These are phyloP conservation scores for Circaetus cinerascens DNA, from an alignment of 2,113 vertebrate species.

Conservation along the genomic window DNA sequence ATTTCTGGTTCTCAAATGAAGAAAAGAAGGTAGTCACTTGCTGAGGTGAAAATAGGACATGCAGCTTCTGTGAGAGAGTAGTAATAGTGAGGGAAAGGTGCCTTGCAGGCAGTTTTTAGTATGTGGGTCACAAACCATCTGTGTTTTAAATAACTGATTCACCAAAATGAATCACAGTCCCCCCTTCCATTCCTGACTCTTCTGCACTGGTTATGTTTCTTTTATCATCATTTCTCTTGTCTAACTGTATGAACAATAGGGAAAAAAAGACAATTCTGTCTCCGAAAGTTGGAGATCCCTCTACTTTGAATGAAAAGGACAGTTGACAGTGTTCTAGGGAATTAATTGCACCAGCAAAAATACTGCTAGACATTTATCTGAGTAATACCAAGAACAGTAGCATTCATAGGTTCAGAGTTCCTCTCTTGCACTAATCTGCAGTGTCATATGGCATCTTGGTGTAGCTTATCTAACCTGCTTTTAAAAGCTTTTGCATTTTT, in stretches of 20 bases:
- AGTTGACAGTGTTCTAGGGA: background rate
- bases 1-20: background rate
- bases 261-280: rapidly evolving
- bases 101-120: background rate
- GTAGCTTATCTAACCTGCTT: background rate
- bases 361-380: background rate
- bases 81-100: background rate
- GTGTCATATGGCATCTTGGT: background rate
- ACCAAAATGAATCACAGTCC: background rate
- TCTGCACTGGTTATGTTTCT: background rate
- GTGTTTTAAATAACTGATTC: background rate
- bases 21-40: background rate
- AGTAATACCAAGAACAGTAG: background rate
- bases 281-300: background rate
- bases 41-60: background rate
- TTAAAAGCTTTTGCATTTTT: background rate
- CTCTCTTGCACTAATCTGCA: background rate
- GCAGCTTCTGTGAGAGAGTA: background rate
- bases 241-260: background rate
- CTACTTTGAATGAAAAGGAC: background rate
- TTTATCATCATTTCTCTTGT: background rate
- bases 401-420: background rate
- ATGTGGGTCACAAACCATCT: background rate
- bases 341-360: background rate
- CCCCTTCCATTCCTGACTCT: background rate